Base-by-base conservation (phyloP, 1,140 invertebrate species). In the Cardiocondyla obscurior region DNA sequence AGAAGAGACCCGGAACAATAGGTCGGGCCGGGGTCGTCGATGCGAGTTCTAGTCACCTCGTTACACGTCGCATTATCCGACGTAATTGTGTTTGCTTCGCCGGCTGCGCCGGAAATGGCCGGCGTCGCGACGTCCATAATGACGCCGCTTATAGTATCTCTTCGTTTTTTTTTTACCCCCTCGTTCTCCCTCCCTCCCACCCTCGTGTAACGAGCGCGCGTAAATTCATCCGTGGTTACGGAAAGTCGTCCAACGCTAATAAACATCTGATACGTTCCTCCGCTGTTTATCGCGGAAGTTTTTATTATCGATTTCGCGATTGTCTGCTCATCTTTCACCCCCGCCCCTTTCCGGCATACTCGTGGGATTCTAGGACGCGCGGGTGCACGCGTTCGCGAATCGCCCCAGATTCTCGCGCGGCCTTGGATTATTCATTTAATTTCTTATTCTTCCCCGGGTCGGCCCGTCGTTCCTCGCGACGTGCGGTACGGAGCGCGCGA, bases 61-160 rank as follows among this genome's bases (percentile, higher is more conserved):
- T 77, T 76, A 76, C 28, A 74, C 72, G 28, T 62, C 28, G 39
- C 25, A 64, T 76, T 64, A 51, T 76, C 42, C 16, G 28, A 64
- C 62, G 19, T 76, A 76, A 76, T 76, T 76, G 58, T 49, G 73
- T 76, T 76, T 76, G 30, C 42, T 42, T 22, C n/a, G 39, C 30
- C 39, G 39, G 30, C 57, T 76, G 57, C 16, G 53, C 16, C 70
- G 73, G 30, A 65, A 51, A 65, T n/a, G 30, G 33, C 33, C 19
- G 62, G 19, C 42, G 73, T 39, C 51, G 51, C 30, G 57, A 49
- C 33, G 74, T 77, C 12, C 46, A 25, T 53, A 67, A 79, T 19
- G 62, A 55, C 25, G 22, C 16, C 19, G 73, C 10, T 77, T 65
- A 65, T 22, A 8, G 4, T 39, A 30, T 74, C 39, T 28, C 46